These are phyloP conservation scores for Pseudomyrmex concolor DNA, from an alignment of 1,140 invertebrate genomes.

Conservation along the genomic window DNA sequence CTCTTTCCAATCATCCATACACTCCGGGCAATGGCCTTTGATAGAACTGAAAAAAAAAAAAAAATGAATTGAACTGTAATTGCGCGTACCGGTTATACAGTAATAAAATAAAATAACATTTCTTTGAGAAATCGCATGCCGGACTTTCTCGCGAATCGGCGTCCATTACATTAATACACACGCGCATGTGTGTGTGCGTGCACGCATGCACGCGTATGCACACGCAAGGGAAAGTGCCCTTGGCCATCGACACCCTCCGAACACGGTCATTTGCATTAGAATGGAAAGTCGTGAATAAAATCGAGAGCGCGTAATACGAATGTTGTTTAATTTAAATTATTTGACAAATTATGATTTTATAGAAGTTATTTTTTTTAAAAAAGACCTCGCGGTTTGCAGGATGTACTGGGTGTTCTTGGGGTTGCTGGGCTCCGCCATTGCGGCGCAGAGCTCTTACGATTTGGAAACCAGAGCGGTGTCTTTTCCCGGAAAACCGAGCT, in stretches of 20 bases:
- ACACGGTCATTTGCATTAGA: neutral
- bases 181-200: constrained; percentile 8
- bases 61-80: constrained; percentile 10
- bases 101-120: constrained; percentile 10
- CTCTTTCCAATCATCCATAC: neutral
- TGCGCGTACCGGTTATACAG: neutral
- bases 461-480: constrained; percentile 80
- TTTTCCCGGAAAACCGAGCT: constrained; percentile 77
- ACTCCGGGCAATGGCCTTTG: neutral
- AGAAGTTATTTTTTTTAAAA: neutral
- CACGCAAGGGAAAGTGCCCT: constrained; percentile 52
- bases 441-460: constrained; percentile 80
- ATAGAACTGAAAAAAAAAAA: neutral
- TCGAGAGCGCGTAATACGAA: neutral
- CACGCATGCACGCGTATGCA: constrained; percentile 8
- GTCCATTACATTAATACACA: constrained; percentile 47
- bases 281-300: constrained; percentile 17
- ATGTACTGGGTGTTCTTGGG: constrained; percentile 81
- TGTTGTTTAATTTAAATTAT: neutral
- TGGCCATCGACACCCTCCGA: constrained; percentile 44
- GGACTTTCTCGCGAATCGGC: constrained; percentile 49
- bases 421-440: constrained; percentile 74
- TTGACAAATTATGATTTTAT: neutral
- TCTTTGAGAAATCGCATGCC: constrained; percentile 29
- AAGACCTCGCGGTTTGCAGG: constrained; percentile 48